Percentiles rank a stretch among this genome's conserved stretches.
Conservation (phyloP, 2,888 invertebrate species). For the Blera fallax region DNA sequence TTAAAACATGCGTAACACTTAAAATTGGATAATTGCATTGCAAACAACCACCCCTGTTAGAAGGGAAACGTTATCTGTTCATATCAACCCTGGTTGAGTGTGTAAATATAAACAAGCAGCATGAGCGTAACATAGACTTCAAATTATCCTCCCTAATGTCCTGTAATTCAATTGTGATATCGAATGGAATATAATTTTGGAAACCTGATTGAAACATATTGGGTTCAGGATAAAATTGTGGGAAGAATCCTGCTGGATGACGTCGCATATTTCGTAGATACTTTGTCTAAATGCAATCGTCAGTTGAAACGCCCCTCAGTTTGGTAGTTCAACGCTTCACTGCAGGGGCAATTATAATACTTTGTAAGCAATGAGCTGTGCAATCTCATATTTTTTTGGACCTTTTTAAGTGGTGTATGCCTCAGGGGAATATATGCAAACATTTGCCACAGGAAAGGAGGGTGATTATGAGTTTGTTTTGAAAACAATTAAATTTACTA, state of each 20-base stretch:
- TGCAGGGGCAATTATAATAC: not conserved
- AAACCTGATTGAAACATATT: not conserved
- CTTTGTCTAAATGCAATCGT: constrained; percentile 2
- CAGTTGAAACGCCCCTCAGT: not conserved
- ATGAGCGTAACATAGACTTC: constrained; percentile 21
- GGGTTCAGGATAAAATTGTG: constrained; percentile 16
- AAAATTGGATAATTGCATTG: constrained; percentile 18
- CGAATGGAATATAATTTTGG: not conserved
- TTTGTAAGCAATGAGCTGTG: constrained; percentile 11
- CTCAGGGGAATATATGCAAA: not conserved
- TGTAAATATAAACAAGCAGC: constrained; percentile 11
- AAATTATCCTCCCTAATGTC: constrained; percentile 1
- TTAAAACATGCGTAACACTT: not conserved
- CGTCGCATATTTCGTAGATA: constrained; percentile 21
- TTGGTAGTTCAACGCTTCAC: not conserved
- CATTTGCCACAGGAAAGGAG: no score
- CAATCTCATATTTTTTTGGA: not conserved
- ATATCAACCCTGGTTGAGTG: not conserved
- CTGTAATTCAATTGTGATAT: not conserved
- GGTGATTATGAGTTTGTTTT: not conserved
- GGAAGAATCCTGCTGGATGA: constrained; percentile 25
- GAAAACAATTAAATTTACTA: not conserved
- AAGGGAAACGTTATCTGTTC: not conserved
- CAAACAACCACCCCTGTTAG: constrained; percentile 3
- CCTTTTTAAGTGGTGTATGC: not conserved